Conservation (phyloP, 2,797 vertebrate genomes). For the Pseudotriccus pelzelni region DNA sequence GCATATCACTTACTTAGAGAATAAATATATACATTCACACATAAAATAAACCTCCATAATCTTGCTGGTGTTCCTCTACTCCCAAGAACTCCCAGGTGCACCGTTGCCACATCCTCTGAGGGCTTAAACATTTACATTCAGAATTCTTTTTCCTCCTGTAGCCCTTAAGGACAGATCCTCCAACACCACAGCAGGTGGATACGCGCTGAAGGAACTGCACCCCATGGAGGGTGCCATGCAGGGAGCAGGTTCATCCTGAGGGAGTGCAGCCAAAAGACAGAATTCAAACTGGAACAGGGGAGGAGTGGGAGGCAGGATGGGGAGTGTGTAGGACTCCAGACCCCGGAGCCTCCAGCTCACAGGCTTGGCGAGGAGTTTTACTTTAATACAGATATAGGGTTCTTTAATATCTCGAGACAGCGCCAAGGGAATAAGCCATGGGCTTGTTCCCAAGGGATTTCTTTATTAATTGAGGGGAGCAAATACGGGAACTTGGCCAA, state of each 20-base stretch:
- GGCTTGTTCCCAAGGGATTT: too few relatives aligned
- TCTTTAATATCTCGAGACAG: too few relatives aligned
- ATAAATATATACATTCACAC: background rate
- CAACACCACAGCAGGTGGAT: background rate
- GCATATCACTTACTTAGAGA: background rate
- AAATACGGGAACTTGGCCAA: too few relatives aligned
- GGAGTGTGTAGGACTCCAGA: too few relatives aligned
- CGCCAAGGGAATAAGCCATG: too few relatives aligned
- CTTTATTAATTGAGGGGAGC: too few relatives aligned
- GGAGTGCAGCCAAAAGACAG: background rate
- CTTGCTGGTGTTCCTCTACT: background rate
- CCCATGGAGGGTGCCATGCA: background rate
- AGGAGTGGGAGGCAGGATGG: background rate
- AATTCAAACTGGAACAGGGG: background rate
- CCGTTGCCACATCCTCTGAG: background rate
- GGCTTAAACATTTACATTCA: background rate
- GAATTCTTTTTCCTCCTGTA: background rate
- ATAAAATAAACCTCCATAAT: background rate
- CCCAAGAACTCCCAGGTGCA: background rate
- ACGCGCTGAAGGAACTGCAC: background rate
- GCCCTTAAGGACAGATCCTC: background rate
- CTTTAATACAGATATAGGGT: too few relatives aligned
- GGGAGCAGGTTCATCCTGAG: background rate
- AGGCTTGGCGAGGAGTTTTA: too few relatives aligned
- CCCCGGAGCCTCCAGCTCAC: too few relatives aligned